Evolutionary conservation across 2,797 vertebrate genomes (phyloP), one percentile per base, ranked within the genome.

Genomic region (Pseudochirops cupreus): DNA sequence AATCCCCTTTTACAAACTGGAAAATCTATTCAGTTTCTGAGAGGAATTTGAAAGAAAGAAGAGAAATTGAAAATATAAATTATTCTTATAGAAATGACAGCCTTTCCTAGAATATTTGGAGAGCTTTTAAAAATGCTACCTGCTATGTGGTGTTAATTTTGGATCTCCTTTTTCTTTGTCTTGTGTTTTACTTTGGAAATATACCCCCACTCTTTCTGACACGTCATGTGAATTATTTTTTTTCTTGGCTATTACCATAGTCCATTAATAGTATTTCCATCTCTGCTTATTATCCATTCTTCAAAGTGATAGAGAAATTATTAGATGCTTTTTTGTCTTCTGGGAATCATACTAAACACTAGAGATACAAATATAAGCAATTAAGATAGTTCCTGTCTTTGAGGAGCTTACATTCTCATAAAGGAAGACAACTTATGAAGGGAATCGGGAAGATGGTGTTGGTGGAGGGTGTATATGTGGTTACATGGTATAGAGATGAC

Each of bases 11-110:
- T 56, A 57, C 53, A 91, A 95, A 92, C 4, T 94, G 31, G 90
- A 93, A 96, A 95, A 53, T 50, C 74, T 90, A 59, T 29, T 91
- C 50, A 93, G 54, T 53, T 53, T 94, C 93, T 94, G 39, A 93
- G 56, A 97, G 93, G 92, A 91, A 50, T 91, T 33, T 14, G n/a
- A 94, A 90, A 96, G 91, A 93, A 93, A 92, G 50, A 82, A 82
- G 50, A 97, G 57, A 54, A 2, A 87, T 57, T 93, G 82, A 93
- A 94, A 93, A 46, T 55, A 3, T 28, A 62, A 39, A 53, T 93
- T 93, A 39, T 10, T 62, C 46, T 90, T 87, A 87, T 9, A 50
- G 39, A 87, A 29, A 33, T 93, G n/a, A 29, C 6, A 10, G 0
- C 39, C 39, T 62, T 92, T 94, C 52, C 62, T 46, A 5, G 13